Evolutionary conservation across 2,888 invertebrate species (phyloP).

Genomic region (Ischnura elegans): DNA sequence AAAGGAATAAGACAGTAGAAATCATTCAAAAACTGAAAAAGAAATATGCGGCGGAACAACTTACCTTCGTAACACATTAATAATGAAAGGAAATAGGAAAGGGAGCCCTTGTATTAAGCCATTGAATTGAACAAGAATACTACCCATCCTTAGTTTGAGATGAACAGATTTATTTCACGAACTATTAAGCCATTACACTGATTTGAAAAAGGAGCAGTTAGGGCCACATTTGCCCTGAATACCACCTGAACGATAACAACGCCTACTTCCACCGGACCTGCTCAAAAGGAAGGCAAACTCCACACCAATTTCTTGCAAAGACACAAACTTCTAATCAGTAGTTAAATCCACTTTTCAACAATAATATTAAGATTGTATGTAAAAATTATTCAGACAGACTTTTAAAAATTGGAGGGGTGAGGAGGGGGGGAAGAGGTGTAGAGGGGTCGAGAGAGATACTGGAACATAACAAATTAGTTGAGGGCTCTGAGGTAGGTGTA

Average conservation of each 20-base stretch:
- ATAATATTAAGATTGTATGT: slow-evolving; percentile 66
- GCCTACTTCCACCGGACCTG: slow-evolving; percentile 66
- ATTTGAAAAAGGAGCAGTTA: slow-evolving; percentile 67
- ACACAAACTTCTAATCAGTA: slow-evolving; percentile 64
- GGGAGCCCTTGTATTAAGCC: slow-evolving; percentile 26
- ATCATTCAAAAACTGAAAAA: not conserved
- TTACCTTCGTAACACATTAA: not conserved
- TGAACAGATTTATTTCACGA: slow-evolving; percentile 68
- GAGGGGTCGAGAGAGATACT: slow-evolving; percentile 49
- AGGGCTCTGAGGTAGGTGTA: slow-evolving; percentile 67
- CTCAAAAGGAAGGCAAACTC: slow-evolving; percentile 68
- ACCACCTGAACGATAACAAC: slow-evolving; percentile 68
- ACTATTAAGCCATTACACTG: slow-evolving; percentile 68
- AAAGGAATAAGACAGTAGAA: not conserved
- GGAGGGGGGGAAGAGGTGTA: not conserved
- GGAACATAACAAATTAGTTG: slow-evolving; percentile 65
- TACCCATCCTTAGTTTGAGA: slow-evolving; percentile 54
- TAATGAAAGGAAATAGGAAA: slow-evolving; percentile 38
- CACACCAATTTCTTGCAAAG: slow-evolving; percentile 66
- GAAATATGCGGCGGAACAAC: not conserved
- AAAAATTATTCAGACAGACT: slow-evolving; percentile 63
- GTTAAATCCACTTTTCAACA: slow-evolving; percentile 66
- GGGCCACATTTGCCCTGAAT: slow-evolving; percentile 63
- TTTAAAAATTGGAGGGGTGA: slow-evolving; percentile 39
- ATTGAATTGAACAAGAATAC: slow-evolving; percentile 19